Evolutionary conservation across 2,113 vertebrate species (phyloP), one percentile per base, ranked within the genome.

Genomic region (Xenus cinereus): DNA sequence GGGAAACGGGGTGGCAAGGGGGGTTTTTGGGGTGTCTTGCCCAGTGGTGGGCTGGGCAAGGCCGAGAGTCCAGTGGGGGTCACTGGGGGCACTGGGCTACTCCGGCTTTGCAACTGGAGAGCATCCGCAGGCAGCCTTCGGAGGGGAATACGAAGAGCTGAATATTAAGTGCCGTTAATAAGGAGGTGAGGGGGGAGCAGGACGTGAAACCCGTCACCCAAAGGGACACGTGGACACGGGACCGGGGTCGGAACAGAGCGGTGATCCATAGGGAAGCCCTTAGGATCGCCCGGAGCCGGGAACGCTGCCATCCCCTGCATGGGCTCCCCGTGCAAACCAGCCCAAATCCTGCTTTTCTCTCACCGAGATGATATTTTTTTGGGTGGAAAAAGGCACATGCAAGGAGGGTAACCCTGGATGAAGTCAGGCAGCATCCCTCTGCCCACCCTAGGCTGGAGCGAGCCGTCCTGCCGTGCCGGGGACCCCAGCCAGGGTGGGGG

Each of bases 401-500:
- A 30, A 46, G 6, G 17, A 41, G 15, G 17, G 30, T 22, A 10
- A 57, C 37, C 23, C 72, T 17, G 2, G 45, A 23, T 0, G 13
- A 4, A 6, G 3, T 3, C 48, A 64, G 73, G 32, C 46, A 43
- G 45, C 2, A 8, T 35, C 51, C 12, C 50, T 41, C 30, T 66
- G 64, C 72, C 53, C 57, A 2, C 7, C 2, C 7, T 63, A 9
- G 10, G 26, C 59, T 62, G 92, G 7, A 39, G 28, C 0, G 10
- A 60, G 16, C 0, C 9, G 39, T 23, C n/a, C 20, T 1, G 2
- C 57, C 1, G 0, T 57, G 19, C n/a, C 1, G 2, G n/a, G 53
- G 53, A 50, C 3, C 63, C n/a, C 72, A 7, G 3, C 1, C 21
- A 26, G 74, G 0, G 0, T 5, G 26, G 13, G 53, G 62, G 35